phyloP scores from a whole-genome alignment of 1,140 invertebrate species.

The Potamilus streckersoni region DNA sequence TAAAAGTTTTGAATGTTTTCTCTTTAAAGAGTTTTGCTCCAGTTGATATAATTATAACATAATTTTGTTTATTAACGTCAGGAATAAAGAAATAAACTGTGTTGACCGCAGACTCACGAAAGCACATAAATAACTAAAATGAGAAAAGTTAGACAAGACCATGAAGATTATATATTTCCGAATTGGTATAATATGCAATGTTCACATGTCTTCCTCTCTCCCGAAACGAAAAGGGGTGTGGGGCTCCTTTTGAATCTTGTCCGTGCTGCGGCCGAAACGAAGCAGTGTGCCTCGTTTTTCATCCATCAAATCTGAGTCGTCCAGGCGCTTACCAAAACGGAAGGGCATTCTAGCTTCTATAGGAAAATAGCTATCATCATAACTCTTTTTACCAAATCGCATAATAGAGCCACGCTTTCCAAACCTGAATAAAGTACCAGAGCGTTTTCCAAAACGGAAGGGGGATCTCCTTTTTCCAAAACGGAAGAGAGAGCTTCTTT shows the following conservation, averaged over 20 bases:
- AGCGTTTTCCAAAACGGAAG: slow-evolving; percentile 35
- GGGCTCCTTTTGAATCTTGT: slow-evolving; percentile 13
- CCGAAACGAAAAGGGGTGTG: slow-evolving; percentile 32
- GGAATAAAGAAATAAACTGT: too few species aligned
- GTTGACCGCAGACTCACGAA: too few species aligned
- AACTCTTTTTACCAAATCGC: slow-evolving; percentile 30
- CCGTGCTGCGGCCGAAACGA: slow-evolving; percentile 20
- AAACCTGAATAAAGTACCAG: slow-evolving; percentile 28
- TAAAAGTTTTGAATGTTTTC: too few species aligned
- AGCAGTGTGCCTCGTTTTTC: slow-evolving; percentile 28
- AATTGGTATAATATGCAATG: too few species aligned
- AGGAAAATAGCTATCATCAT: slow-evolving; percentile 3
- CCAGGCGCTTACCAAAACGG: slow-evolving; percentile 3
- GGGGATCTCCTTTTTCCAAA: slow-evolving; percentile 33
- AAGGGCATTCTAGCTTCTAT: slow-evolving; percentile 6
- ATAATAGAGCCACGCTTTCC: slow-evolving; percentile 37
- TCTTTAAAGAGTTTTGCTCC: too few species aligned
- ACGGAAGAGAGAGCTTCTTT: slow-evolving; percentile 32
- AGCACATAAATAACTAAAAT: too few species aligned
- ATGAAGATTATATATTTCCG: too few species aligned
- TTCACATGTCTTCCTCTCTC: slow-evolving; percentile 8
- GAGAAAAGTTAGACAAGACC: too few species aligned
- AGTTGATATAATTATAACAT: too few species aligned
- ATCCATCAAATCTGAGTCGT: slow-evolving; percentile 4
- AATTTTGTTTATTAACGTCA: too few species aligned